Percentiles rank a stretch among this genome's conserved stretches.
Conservation (phyloP, 2,888 invertebrate species). For the Athripsodes cinereus region DNA sequence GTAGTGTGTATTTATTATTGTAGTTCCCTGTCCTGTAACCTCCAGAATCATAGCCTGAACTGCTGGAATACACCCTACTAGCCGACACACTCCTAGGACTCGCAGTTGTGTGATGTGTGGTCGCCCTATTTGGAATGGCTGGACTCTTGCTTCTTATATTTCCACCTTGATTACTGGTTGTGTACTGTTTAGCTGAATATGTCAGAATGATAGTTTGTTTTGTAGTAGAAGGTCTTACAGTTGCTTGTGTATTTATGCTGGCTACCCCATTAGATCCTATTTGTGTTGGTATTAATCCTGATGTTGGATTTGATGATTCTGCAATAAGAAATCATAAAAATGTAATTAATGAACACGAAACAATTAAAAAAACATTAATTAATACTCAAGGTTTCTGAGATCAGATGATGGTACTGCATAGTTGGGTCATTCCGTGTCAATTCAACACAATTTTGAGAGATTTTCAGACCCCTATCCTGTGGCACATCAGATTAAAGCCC, state of each 20-base stretch:
- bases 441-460: no score
- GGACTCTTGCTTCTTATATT: slow-evolving; percentile 26
- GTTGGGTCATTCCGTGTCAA: no score
- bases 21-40: slow-evolving; percentile 18
- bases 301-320: slow-evolving; percentile 33
- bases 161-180: slow-evolving; percentile 27
- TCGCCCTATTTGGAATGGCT: slow-evolving; percentile 28
- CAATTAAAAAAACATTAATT: no score
- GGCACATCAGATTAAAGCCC: no score
- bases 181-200: slow-evolving; percentile 44
- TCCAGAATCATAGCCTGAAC: slow-evolving; percentile 24
- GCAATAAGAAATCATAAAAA: background rate
- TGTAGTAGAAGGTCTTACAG: slow-evolving; percentile 21
- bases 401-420: no score
- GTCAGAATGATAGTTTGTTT: slow-evolving; percentile 49
- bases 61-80: slow-evolving; percentile 21
- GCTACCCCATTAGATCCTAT: slow-evolving; percentile 19
- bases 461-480: no score
- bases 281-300: slow-evolving; percentile 33
- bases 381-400: no score
- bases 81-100: slow-evolving; percentile 23
- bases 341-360: no score
- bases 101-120: slow-evolving; percentile 22
- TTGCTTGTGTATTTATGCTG: slow-evolving; percentile 29
- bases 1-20: slow-evolving; percentile 56